Base-by-base conservation (phyloP, 2,113 vertebrate genomes). In the Dicaeum eximium region DNA sequence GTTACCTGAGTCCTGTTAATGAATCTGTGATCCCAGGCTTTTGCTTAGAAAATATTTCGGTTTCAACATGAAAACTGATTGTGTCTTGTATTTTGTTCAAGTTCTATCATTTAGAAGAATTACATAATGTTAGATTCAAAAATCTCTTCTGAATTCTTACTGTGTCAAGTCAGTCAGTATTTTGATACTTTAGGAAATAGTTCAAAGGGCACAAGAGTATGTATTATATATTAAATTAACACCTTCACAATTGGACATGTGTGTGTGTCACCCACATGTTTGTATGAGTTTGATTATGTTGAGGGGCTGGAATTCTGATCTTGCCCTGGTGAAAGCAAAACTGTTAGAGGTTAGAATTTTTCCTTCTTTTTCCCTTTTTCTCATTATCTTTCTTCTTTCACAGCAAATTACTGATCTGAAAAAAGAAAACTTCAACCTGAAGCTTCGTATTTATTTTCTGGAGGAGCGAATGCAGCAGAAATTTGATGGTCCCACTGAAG, bases 361-460 rank as follows among this genome's bases (percentile, higher is more conserved):
- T 18, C 50, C 8, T 25, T n/a, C 42, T 25, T 12, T n/a, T 15
- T 5, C 12, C 11, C 8, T 37, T 13, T 50, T 75, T 8, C 25
- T 65, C 16, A 12, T 73, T 93, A 60, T 75, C 80, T 38, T 51
- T 69, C 35, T 96, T 92, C 22, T 93, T 92, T 96, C 65, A 13
- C 92, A 99, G 99, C 99, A 99, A 99, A 99, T 99, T 96, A 99
- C 98, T 61, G 99, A 99, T 67, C 93, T 99, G 95, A 99, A 99
- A 97, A 99, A 99, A 94, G 99, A 99, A 87, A 99, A 99, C 96
- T 99, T 99, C 94, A 99, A 99, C 96, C 96, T 99, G 87, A 99
- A 99, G 94, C 98, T 99, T 73, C 99, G 99, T 45, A 99, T 99
- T 82, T 99, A 99, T 97, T 99, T 99, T 95, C 98, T 99, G 95